phyloP scores from a whole-genome alignment of 2,113 vertebrate genomes.

The Cisticola juncidis region DNA sequence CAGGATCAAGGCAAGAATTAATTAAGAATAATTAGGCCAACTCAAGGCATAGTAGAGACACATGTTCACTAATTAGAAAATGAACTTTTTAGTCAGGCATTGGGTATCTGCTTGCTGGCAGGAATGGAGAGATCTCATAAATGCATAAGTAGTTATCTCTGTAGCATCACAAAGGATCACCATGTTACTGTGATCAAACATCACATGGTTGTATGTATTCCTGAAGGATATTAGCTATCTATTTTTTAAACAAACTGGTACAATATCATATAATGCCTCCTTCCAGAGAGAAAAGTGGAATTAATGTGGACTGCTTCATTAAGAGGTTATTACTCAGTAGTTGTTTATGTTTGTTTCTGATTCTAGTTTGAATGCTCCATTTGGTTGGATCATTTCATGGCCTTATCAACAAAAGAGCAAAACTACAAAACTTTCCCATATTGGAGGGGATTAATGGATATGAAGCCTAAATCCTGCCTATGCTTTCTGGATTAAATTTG shows the following conservation, averaged over 20 bases:
- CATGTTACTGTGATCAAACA: neutral
- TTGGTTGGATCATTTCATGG: neutral
- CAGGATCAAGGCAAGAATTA: slow-evolving; percentile 3
- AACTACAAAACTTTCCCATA: neutral
- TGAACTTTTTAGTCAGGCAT: neutral
- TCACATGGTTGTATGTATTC: neutral
- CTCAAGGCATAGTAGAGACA: neutral
- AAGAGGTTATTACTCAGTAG: neutral
- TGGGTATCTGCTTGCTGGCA: neutral
- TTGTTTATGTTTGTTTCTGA: neutral
- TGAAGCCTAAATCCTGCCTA: neutral
- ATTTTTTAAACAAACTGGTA: neutral
- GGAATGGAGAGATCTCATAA: neutral
- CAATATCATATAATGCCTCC: neutral
- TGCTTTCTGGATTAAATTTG: neutral
- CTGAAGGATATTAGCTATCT: neutral
- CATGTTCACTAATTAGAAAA: neutral
- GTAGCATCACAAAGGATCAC: neutral
- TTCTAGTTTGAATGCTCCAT: neutral
- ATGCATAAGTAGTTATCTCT: neutral
- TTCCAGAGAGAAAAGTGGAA: neutral
- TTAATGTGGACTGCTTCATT: neutral
- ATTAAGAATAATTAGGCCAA: slow-evolving; percentile 26
- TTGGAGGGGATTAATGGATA: neutral
- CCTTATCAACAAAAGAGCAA: neutral